These are phyloP conservation scores for Balaeniceps rex DNA, from an alignment of 2,113 vertebrate species.

Conservation along the genomic window DNA sequence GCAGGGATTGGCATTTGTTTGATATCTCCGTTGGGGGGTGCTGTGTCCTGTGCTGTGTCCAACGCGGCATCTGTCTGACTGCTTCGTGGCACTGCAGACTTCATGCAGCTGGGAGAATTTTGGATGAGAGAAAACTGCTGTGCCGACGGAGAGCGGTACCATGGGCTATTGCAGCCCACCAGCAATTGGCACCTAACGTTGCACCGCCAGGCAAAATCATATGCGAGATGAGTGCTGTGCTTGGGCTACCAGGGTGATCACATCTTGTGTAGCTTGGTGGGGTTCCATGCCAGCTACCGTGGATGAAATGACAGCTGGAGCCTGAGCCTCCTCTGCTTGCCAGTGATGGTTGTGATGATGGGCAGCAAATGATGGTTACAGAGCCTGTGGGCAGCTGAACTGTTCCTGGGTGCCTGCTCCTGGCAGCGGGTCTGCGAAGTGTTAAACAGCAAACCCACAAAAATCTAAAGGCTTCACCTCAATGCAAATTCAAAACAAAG, in stretches of 20 bases:
- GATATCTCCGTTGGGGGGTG: not conserved
- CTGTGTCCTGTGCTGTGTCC: not conserved
- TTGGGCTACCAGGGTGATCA: not conserved
- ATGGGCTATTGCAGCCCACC: not conserved
- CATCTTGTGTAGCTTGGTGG: not conserved
- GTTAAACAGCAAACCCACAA: not conserved
- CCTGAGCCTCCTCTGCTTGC: not conserved
- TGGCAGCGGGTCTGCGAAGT: not conserved
- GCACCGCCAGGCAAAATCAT: not conserved
- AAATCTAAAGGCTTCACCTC: not conserved
- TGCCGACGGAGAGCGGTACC: not conserved
- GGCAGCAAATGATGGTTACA: not conserved
- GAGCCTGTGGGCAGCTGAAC: not conserved
- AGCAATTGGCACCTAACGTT: fast-evolving
- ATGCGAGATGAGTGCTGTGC: fast-evolving
- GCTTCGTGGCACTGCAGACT: not conserved
- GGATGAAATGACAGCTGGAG: not conserved
- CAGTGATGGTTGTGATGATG: not conserved
- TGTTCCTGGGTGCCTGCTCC: not conserved
- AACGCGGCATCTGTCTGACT: not conserved
- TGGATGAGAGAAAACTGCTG: not conserved
- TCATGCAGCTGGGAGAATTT: not conserved
- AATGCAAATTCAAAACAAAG: not conserved
- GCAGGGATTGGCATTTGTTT: not conserved
- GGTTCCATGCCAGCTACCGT: not conserved